phyloP scores from a whole-genome alignment of 2,797 vertebrate species.

The Rhynchonycteris naso region DNA sequence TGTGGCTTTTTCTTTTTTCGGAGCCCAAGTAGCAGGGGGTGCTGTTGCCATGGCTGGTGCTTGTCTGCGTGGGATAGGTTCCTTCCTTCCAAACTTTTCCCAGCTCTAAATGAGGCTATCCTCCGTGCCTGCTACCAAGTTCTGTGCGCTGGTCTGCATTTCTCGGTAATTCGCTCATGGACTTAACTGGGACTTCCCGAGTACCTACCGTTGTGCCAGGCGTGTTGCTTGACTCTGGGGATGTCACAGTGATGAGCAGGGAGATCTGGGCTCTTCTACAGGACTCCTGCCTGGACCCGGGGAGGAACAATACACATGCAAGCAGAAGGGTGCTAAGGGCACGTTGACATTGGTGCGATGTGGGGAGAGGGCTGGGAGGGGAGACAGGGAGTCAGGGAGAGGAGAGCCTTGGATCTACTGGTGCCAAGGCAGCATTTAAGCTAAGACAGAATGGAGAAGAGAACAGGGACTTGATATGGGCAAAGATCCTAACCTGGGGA shows the following conservation, averaged over 20 bases:
- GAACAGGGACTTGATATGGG: not conserved
- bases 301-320: not conserved
- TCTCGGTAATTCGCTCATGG: not conserved
- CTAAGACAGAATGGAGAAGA: not conserved
- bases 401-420: fast-evolving
- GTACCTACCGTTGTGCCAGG: conserved; percentile 11
- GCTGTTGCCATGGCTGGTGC: conserved; percentile 63
- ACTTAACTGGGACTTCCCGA: not conserved
- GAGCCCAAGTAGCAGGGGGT: conserved; percentile 41
- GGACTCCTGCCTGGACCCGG: not conserved
- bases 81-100: conserved; percentile 43
- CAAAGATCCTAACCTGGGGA: not conserved
- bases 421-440: not conserved
- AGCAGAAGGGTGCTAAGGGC: not conserved
- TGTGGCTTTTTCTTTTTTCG: conserved; percentile 49
- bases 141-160: not conserved
- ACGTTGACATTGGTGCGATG: not conserved
- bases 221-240: not conserved
- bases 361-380: not conserved
- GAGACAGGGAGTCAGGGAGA: not conserved
- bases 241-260: not conserved
- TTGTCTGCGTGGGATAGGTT: not conserved
- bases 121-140: not conserved
- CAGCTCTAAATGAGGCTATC: conserved; percentile 27
- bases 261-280: not conserved